Evolutionary conservation across 2,113 vertebrate genomes (phyloP).

Genomic region (Hemiprocne comata): DNA sequence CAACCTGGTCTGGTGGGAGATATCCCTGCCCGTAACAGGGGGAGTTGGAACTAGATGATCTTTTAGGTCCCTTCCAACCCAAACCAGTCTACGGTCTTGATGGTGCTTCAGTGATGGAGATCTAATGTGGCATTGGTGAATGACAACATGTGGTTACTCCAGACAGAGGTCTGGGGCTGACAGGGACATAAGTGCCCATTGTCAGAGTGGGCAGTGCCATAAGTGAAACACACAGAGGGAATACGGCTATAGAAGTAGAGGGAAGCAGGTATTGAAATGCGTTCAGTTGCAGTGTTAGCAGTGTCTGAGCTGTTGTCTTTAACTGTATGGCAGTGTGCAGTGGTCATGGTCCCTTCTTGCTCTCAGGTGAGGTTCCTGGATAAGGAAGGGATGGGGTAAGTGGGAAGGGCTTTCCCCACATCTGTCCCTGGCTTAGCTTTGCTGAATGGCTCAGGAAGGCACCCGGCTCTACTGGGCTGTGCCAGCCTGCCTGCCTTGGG

Average conservation of each 20-base stretch:
- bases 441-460: not conserved
- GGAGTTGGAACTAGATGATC: too few relatives aligned
- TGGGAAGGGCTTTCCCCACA: not conserved
- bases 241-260: too few relatives aligned
- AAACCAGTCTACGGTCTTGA: not conserved
- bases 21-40: too few relatives aligned
- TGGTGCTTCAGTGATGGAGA: not conserved
- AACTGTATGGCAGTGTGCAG: accelerated
- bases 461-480: not conserved
- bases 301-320: not conserved
- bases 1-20: too few relatives aligned
- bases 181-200: accelerated
- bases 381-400: not conserved
- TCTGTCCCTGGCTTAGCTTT: not conserved
- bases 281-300: not conserved
- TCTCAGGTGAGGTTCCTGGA: not conserved
- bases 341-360: not conserved
- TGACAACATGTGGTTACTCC: not conserved
- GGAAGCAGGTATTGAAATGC: not conserved
- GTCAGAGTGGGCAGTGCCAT: not conserved
- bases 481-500: not conserved
- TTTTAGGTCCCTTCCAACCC: too few relatives aligned
- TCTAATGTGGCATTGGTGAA: accelerated
- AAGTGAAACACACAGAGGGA: not conserved
- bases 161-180: not conserved